These are phyloP conservation scores for Girardinus metallicus DNA, from an alignment of 2,797 vertebrate species.

Conservation along the genomic window DNA sequence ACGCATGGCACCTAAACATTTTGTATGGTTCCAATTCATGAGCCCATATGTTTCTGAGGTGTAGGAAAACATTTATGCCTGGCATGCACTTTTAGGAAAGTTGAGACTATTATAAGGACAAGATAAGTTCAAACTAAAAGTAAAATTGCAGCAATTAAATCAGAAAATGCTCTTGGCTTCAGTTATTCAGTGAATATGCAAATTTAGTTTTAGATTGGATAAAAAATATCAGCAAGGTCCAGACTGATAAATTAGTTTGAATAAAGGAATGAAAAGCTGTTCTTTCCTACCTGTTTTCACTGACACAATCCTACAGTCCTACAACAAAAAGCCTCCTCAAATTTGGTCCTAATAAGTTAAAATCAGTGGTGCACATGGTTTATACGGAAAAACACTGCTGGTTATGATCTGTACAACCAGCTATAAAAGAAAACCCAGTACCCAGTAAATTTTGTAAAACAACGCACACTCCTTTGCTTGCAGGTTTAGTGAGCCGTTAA, in stretches of 20 bases:
- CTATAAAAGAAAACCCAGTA: slow-evolving; percentile 10
- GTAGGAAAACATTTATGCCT: neutral
- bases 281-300: neutral
- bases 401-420: neutral
- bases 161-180: slow-evolving; percentile 2
- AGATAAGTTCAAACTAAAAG: slow-evolving; percentile 10
- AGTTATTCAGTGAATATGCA: neutral
- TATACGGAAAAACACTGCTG: neutral
- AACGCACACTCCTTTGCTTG: slow-evolving; percentile 7
- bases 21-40: slow-evolving; percentile 14
- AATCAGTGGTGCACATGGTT: neutral
- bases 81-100: neutral
- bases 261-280: neutral
- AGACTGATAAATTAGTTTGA: neutral
- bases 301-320: neutral
- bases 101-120: slow-evolving; percentile 2
- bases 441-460: neutral
- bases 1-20: slow-evolving; percentile 13
- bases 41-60: slow-evolving; percentile 10
- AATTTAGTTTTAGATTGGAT: neutral
- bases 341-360: neutral
- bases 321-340: neutral
- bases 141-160: slow-evolving; percentile 17
- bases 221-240: neutral
- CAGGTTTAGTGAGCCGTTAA: neutral